Percentiles rank a stretch among this genome's conserved stretches.
phyloP scores from a whole-genome alignment of 2,888 invertebrate genomes.

The Trachelus tabidus region DNA sequence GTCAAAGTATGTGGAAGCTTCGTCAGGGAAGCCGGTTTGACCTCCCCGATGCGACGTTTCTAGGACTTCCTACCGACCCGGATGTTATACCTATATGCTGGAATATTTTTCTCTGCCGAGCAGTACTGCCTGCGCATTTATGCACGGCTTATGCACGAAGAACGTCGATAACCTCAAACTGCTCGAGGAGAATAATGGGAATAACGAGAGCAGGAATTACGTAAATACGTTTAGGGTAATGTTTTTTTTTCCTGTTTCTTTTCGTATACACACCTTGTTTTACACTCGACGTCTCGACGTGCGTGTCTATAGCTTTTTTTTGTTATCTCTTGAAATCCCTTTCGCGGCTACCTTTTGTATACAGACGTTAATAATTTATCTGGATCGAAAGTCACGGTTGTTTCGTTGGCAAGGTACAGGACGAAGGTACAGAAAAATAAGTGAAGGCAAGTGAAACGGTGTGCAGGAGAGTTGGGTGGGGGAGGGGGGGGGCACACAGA shows the following conservation, averaged over 20 bases:
- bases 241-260: neutral
- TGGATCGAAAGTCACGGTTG: neutral
- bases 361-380: neutral
- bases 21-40: slow-evolving; percentile 22
- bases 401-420: neutral
- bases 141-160: neutral
- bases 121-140: neutral
- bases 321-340: neutral
- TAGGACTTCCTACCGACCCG: slow-evolving; percentile 20
- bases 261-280: neutral
- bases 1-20: neutral
- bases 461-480: no score
- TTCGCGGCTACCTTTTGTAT: neutral
- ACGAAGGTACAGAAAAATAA: neutral
- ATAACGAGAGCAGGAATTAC: neutral
- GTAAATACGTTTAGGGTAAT: neutral
- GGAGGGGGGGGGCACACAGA: neutral
- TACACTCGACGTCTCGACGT: neutral
- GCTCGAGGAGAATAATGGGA: neutral
- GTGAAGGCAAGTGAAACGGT: neutral
- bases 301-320: neutral
- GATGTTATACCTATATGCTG: slow-evolving; percentile 5
- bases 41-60: slow-evolving; percentile 17
- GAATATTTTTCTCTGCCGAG: neutral
- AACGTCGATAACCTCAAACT: neutral